Conservation (phyloP, 64 coral and sea anemone species). For the Actinia tenebrosa region DNA sequence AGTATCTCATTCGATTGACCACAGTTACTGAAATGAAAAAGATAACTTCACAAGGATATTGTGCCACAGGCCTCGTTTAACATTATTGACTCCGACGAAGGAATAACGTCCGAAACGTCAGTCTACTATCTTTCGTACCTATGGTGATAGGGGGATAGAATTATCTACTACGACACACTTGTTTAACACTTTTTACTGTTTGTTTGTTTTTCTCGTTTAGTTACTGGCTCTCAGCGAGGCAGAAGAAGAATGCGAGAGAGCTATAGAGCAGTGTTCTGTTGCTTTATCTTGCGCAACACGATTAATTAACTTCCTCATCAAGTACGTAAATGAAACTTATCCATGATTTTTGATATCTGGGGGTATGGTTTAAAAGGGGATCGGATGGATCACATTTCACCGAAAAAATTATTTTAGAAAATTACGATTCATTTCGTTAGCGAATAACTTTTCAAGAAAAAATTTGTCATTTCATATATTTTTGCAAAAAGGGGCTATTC, state of each 20-base stretch:
- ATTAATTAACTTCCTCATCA: conserved; percentile 88
- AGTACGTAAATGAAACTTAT: conserved; percentile 47
- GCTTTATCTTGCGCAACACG: conserved; percentile 88
- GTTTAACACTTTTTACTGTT: background rate
- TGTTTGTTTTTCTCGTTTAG: conserved; percentile 12
- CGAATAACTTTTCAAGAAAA: background rate
- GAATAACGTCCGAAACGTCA: no score
- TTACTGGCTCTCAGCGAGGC: conserved; percentile 90
- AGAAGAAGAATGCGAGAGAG: conserved; percentile 93
- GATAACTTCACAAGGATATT: no score
- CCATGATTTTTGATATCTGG: background rate
- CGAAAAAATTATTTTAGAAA: no score
- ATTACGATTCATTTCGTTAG: no score
- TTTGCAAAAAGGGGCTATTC: no score
- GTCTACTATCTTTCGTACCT: no score
- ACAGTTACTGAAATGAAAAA: no score
- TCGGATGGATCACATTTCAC: background rate
- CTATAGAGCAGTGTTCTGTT: conserved; percentile 60
- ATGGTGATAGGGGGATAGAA: no score
- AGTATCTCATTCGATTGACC: no score
- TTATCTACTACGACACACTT: no score
- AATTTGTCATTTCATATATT: background rate
- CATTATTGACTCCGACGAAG: no score
- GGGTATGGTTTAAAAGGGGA: background rate
- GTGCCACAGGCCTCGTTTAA: no score